These are phyloP conservation scores for Oreochromis niloticus DNA, from an alignment of 2,113 vertebrate species.

Conservation along the genomic window DNA sequence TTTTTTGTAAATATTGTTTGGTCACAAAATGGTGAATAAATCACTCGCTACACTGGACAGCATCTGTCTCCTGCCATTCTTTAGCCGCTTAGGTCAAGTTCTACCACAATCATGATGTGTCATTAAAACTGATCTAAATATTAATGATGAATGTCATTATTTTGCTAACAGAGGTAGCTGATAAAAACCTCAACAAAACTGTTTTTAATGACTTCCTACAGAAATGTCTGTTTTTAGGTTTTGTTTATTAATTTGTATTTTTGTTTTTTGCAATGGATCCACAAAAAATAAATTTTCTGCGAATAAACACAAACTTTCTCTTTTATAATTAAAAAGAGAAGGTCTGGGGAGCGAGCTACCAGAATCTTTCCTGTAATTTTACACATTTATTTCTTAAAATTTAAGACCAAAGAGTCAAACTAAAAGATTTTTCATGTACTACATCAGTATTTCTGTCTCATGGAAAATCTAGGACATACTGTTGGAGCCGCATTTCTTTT, in stretches of 20 bases:
- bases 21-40: no score
- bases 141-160: neutral
- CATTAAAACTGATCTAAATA: neutral
- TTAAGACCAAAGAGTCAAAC: neutral
- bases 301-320: neutral
- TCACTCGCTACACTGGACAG: no score
- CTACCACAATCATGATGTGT: neutral
- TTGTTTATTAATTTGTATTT: neutral
- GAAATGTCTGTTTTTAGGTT: neutral
- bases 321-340: neutral
- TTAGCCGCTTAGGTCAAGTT: no score
- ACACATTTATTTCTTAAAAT: neutral
- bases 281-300: no score
- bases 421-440: neutral
- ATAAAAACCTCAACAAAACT: neutral
- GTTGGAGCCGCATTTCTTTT: accelerated
- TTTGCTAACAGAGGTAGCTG: accelerated
- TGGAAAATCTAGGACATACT: accelerated
- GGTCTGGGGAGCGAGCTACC: neutral
- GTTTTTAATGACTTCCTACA: neutral
- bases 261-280: no score
- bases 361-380: neutral
- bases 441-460: neutral
- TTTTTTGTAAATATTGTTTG: no score
- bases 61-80: no score